Evolutionary conservation across 2,888 invertebrate species (phyloP).

Genomic region (Hemaris fuciformis): DNA sequence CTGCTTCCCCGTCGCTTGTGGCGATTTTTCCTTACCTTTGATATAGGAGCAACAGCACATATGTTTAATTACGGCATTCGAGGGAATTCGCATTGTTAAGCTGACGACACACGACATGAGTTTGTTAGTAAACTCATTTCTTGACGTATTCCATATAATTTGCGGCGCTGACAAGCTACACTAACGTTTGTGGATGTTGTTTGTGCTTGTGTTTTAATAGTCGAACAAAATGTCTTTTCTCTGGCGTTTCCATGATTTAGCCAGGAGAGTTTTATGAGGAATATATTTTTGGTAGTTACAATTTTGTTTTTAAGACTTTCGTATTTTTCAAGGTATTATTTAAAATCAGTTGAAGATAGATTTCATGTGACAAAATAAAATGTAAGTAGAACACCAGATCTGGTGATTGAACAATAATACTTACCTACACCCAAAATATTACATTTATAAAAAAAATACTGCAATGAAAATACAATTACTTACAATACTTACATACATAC

Average conservation of each 20-base stretch:
- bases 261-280: background rate
- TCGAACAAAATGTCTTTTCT: background rate
- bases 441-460: too few relatives aligned
- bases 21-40: conserved; percentile 21
- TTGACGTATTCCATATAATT: conserved; percentile 13
- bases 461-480: too few relatives aligned
- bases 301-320: too few relatives aligned
- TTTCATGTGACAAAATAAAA: too few relatives aligned
- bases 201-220: background rate
- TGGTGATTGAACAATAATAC: too few relatives aligned
- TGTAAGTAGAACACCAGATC: too few relatives aligned
- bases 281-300: background rate
- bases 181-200: background rate
- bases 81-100: conserved; percentile 27
- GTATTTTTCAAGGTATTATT: background rate
- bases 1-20: conserved; percentile 1
- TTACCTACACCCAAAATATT: too few relatives aligned
- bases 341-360: background rate
- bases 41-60: conserved; percentile 24
- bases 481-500: too few relatives aligned
- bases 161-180: background rate
- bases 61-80: conserved; percentile 36
- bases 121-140: conserved; percentile 12
- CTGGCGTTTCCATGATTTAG: background rate
- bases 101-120: conserved; percentile 14